Evolutionary conservation across 2,797 vertebrate species (phyloP).

Genomic region (Eulemur mongoz): DNA sequence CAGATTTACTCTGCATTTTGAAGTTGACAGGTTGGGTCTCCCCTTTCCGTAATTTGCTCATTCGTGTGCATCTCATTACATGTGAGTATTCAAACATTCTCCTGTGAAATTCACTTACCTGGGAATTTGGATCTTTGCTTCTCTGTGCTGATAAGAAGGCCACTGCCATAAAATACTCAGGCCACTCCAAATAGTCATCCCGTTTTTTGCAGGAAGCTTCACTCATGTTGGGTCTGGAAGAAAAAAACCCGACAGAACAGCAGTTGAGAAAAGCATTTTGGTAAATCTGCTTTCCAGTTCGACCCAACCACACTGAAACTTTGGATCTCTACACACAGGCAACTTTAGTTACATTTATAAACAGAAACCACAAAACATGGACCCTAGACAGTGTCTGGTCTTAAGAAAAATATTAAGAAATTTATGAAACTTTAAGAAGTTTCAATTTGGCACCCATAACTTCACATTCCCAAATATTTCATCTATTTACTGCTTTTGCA

Average conservation of each 20-base stretch:
- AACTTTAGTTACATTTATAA: background rate
- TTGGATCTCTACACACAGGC: background rate
- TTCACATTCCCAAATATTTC: background rate
- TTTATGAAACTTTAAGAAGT: background rate
- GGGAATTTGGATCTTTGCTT: slow-evolving; percentile 97
- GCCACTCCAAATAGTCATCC: slow-evolving; percentile 96
- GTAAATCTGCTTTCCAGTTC: background rate
- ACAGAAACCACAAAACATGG: background rate
- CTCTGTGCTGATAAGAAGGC: slow-evolving; percentile 97
- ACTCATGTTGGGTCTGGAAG: slow-evolving; percentile 56
- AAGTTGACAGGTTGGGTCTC: background rate
- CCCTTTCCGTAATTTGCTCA: background rate
- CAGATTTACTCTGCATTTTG: background rate
- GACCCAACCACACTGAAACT: no score
- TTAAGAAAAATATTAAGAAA: background rate
- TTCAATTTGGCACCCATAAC: background rate
- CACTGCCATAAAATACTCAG: slow-evolving; percentile 98
- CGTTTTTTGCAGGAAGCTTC: slow-evolving; percentile 87
- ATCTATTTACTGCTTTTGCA: background rate
- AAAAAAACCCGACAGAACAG: background rate
- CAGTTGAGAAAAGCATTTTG: background rate
- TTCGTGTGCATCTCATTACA: background rate
- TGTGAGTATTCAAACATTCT: background rate
- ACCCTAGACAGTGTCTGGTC: background rate
- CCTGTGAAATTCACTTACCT: slow-evolving; percentile 84